Base-by-base conservation (phyloP, 2,113 vertebrate genomes). In the Oryzias melastigma region DNA sequence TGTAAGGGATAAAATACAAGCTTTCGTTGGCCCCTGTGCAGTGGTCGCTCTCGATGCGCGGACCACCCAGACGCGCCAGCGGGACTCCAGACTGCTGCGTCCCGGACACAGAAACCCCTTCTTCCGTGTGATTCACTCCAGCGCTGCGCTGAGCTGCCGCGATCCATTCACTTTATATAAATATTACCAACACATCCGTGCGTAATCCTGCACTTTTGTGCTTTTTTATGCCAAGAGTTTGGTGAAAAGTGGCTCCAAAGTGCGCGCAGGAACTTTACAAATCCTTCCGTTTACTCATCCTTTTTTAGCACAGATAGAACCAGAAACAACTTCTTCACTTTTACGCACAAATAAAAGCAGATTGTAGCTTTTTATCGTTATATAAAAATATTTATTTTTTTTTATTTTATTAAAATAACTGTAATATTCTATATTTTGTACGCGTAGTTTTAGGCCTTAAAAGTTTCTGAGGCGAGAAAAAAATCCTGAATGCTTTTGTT, bases 11-110 rank as follows among this genome's bases (percentile, higher is more conserved):
- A 4, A 14, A 14, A 0, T 27, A 6, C 2, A 51, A 62, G 7
- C 24, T 50, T 15, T 50, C 48, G 53, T 4, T 57, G 8, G 41
- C 63, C 48, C 25, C 41, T 15, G 40, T 43, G 64, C 25, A 50
- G 54, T 50, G 63, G 29, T 15, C 55, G 52, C 12, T 68, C 20
- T 68, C 17, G 16, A 48, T 71, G 57, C 65, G 58, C 44, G 46
- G 72, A 67, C 62, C 80, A 65, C 63, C 77, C 51, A 56, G 71
- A 29, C 57, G 48, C 65, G 70, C 14, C 77, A 52, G 62, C 56
- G 46, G 63, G 63, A 29, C 63, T 56, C 56, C 45, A 67, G 3
- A 62, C 70, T 81, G 69, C 53, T 42, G 42, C 27, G 58, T 70
- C 20, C 54, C 61, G 64, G 61, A 43, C 54, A 16, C 14, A 45